Evolutionary conservation across 2,797 vertebrate genomes (phyloP).

Genomic region (Syndactyla subalaris): DNA sequence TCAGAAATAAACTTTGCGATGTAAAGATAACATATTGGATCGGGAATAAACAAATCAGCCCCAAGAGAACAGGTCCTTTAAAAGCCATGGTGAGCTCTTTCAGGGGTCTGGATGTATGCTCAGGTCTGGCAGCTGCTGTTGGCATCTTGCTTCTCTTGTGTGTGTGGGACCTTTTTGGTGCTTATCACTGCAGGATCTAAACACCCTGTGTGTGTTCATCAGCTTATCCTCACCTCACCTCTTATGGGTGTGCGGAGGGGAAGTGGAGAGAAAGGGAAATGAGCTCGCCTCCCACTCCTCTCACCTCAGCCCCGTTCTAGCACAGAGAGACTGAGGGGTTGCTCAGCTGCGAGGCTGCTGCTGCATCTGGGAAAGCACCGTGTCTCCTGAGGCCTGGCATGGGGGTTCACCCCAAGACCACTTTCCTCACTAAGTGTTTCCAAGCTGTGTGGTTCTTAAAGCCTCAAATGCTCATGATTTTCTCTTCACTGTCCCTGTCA

Average conservation of each 20-base stretch:
- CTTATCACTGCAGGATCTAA: background rate
- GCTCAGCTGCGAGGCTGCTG: background rate
- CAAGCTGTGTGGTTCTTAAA: background rate
- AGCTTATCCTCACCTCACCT: background rate
- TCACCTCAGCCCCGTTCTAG: background rate
- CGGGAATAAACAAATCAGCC: conserved; percentile 55
- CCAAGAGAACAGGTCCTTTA: conserved; percentile 51
- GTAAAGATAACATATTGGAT: conserved; percentile 63
- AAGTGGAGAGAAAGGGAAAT: background rate
- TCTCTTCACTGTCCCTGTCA: background rate
- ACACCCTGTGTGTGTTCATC: background rate
- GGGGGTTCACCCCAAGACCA: background rate
- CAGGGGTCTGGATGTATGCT: background rate
- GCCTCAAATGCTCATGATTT: background rate
- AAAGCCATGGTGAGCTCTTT: background rate
- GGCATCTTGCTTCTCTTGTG: background rate
- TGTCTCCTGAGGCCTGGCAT: accelerated
- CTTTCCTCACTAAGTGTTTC: background rate
- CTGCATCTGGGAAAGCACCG: background rate
- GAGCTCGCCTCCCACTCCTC: background rate
- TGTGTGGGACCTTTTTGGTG: background rate
- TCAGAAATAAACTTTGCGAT: conserved; percentile 74
- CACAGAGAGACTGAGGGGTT: background rate
- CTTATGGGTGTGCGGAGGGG: background rate
- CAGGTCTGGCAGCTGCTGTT: background rate